Evolutionary conservation across 2,797 vertebrate species (phyloP).

Genomic region (Acanthiza pusilla): DNA sequence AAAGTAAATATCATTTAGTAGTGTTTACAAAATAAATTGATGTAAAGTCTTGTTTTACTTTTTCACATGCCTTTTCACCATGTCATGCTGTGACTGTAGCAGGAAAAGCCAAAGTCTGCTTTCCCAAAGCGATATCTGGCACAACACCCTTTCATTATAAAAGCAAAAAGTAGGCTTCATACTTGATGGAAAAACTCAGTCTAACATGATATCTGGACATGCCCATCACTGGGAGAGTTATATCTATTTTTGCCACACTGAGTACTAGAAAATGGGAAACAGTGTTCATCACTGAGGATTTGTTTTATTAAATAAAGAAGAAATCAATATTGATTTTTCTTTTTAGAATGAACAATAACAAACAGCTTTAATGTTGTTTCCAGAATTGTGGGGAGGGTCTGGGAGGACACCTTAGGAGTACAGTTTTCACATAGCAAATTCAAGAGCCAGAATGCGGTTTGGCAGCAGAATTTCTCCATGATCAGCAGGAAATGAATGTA

Average conservation of each 20-base stretch:
- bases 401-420: neutral
- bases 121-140: neutral
- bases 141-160: neutral
- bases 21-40: neutral
- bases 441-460: neutral
- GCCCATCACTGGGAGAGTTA: neutral
- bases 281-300: fast-evolving
- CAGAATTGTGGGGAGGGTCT: neutral
- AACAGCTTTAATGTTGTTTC: neutral
- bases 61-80: neutral
- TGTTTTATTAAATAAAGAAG: neutral
- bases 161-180: neutral
- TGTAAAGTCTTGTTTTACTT: neutral
- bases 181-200: neutral
- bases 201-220: neutral
- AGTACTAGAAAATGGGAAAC: neutral
- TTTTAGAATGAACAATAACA: neutral
- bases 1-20: neutral
- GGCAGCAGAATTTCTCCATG: neutral
- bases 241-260: neutral
- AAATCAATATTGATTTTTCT: neutral
- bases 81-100: neutral
- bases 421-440: neutral
- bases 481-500: neutral
- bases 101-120: neutral